Evolutionary conservation across 2,113 vertebrate species (phyloP), one percentile per base, ranked within the genome.

Genomic region (Sceloporus undulatus): DNA sequence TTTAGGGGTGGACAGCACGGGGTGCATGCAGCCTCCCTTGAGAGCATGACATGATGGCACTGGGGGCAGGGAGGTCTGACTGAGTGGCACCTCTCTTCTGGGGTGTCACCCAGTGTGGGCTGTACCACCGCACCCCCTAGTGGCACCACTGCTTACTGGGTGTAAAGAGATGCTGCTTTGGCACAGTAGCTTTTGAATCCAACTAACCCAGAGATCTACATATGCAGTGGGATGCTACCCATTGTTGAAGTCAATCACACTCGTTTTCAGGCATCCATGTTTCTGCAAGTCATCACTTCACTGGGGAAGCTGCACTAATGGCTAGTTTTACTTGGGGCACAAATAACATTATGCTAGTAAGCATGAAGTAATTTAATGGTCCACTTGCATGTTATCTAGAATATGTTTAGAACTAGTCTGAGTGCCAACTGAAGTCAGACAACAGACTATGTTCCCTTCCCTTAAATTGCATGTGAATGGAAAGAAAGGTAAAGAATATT

Each of bases 291-390:
- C 75, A 82, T 66, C 40, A 54, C 18, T 82, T 87, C 42, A 70
- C 13, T 29, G 29, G 56, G 40, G 34, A 52, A 23, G 10, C 40
- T 56, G 9, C 29, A 21, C 23, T 76, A 82, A 82, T 34, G 16
- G 56, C 27, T 29, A 21, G 78, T 71, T 11, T 83, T n/a, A 70
- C 13, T 84, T 88, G n/a, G n/a, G 75, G 48, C 74, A 88, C 62
- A 84, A 84, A 88, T 74, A 29, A 68, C 42, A 82, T 87, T 87
- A 77, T 74, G 52, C 40, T 80, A 90, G 85, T 89, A 94, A 91
- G 90, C 90, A 91, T 66, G 85, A 80, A 42, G 73, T 92, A 90
- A 84, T 95, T 91, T 92, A 88, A 86, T 91, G 92, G 88, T 34
- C 66, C 10, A 70, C 52, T 90, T 82, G 79, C 25, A 78, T 86